Conservation (phyloP, 2,888 invertebrate genomes). For the Aquatica leii region DNA sequence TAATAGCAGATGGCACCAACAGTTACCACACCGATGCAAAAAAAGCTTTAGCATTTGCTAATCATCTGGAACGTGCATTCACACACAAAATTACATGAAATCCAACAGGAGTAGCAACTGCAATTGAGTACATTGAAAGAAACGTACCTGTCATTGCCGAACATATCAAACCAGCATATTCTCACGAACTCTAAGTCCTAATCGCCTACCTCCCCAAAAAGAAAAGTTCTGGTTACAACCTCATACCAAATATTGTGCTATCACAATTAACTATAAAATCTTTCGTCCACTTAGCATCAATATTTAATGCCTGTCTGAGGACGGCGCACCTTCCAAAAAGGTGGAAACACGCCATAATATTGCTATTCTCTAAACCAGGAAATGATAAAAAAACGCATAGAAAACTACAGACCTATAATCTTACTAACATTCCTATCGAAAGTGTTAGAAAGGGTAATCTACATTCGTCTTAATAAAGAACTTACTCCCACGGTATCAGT, state of each 20-base stretch:
- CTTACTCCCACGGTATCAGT: neutral
- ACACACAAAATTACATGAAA: constrained; percentile 1
- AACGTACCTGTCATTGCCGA: constrained; percentile 10
- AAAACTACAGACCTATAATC: constrained; percentile 16
- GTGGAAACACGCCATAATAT: constrained; percentile 4
- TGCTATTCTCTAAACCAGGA: constrained; percentile 4
- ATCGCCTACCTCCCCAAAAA: neutral
- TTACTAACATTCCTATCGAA: constrained; percentile 10
- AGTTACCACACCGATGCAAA: constrained; percentile 2
- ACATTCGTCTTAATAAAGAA: neutral
- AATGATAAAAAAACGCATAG: neutral
- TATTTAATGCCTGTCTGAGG: neutral
- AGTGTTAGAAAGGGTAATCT: constrained; percentile 1
- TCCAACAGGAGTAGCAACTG: constrained; percentile 9
- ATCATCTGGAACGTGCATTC: constrained; percentile 6
- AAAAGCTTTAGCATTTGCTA: constrained; percentile 16
- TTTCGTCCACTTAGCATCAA: neutral
- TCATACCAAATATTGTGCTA: neutral
- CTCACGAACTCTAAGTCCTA: constrained; percentile 1
- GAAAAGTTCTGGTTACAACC: neutral
- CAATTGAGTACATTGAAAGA: constrained; percentile 16
- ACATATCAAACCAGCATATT: constrained; percentile 8
- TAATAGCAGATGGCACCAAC: neutral
- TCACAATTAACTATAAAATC: neutral
- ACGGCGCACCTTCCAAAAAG: neutral